phyloP scores from a whole-genome alignment of 2,888 invertebrate species.

The Steinernema hermaphroditum region DNA sequence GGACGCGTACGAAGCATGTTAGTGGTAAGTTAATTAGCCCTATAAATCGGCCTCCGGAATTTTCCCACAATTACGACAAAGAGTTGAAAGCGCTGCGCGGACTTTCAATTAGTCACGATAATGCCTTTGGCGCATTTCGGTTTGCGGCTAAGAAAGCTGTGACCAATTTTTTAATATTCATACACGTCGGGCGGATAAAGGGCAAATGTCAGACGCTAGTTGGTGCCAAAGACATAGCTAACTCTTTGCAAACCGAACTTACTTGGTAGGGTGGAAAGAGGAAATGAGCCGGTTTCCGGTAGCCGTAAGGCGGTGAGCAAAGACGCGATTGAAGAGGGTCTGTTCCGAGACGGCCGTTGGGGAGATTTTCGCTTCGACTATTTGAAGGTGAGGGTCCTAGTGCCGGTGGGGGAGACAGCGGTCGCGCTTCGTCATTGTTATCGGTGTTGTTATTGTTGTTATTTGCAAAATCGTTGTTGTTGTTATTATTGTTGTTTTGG shows the following conservation, averaged over 20 bases:
- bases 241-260: not conserved
- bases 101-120: constrained; percentile 23
- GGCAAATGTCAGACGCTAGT: too few species aligned
- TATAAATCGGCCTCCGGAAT: constrained; percentile 11
- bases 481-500: constrained; percentile 8
- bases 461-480: not conserved
- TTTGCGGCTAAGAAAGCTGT: not conserved
- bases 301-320: not conserved
- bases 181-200: too few species aligned
- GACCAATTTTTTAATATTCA: too few species aligned
- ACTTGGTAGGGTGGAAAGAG: constrained; percentile 26
- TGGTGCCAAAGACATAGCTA: too few species aligned
- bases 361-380: constrained; percentile 8
- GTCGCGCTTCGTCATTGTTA: constrained; percentile 19
- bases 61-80: not conserved
- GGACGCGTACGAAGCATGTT: constrained; percentile 1
- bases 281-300: constrained; percentile 27
- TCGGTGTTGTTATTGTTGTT: constrained; percentile 24
- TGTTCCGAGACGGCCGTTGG: constrained; percentile 22
- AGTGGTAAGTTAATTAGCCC: constrained; percentile 20
- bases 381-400: constrained; percentile 11
- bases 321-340: constrained; percentile 1
- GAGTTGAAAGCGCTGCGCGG: constrained; percentile 21
- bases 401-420: constrained; percentile 5
- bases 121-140: not conserved